A percentile compares a stretch with the other conserved stretches of the same genome.
Conservation (phyloP, 1,140 invertebrate genomes). For the Drosophila melanica region DNA sequence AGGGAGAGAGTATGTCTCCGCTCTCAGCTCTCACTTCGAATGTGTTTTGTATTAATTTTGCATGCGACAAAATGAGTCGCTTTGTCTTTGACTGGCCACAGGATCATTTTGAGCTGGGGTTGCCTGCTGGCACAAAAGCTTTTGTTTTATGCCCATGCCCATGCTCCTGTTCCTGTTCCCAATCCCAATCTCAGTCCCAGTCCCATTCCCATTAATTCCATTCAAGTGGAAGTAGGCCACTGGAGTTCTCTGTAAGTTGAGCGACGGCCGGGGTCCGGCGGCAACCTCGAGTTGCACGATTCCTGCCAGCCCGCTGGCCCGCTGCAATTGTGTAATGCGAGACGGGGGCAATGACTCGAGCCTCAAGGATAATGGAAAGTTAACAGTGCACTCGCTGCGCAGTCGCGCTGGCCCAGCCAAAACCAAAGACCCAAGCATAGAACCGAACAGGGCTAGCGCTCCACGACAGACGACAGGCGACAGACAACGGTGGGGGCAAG, state of each 20-base stretch:
- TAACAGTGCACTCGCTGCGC: conserved; percentile 16
- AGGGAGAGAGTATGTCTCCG: conserved; percentile 3
- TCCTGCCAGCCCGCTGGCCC: conserved; percentile 16
- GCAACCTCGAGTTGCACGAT: conserved; percentile 33
- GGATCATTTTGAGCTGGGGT: conserved; percentile 47
- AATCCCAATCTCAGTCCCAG: conserved; percentile 9
- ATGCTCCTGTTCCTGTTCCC: not conserved
- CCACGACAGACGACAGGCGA: no score
- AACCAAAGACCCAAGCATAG: conserved; percentile 13
- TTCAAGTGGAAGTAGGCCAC: conserved; percentile 81
- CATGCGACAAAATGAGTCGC: conserved; percentile 76
- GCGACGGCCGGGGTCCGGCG: conserved; percentile 16
- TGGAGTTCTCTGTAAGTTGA: conserved; percentile 75
- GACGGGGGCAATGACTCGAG: conserved; percentile 68
- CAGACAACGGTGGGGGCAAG: conserved; percentile 30
- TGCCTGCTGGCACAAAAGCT: conserved; percentile 58
- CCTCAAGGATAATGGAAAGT: conserved; percentile 72
- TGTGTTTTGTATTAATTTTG: conserved; percentile 78
- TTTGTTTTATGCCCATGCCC: conserved; percentile 45
- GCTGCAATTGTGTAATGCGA: conserved; percentile 77
- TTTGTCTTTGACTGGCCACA: conserved; percentile 70
- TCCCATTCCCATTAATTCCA: conserved; percentile 43
- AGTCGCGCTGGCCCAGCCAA: conserved; percentile 3
- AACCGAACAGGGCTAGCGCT: not conserved
- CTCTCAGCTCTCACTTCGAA: conserved; percentile 38